Percentiles rank a stretch among this genome's conserved stretches.
Conservation (phyloP, 2,797 vertebrate species). For the Peromyscus attwateri region DNA sequence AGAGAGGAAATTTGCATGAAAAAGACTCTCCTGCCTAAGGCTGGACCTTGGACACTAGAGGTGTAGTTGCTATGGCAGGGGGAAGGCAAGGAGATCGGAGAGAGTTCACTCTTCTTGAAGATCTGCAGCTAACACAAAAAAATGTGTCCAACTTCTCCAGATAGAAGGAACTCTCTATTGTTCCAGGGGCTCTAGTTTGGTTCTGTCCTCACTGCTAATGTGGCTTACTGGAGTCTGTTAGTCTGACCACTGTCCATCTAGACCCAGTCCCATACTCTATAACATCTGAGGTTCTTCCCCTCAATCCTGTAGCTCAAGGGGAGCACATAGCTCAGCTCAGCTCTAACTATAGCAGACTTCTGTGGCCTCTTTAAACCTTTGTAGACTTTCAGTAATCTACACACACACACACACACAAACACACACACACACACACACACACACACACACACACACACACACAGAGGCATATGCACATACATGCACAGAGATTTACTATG, state of each 20-base stretch:
- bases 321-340: background rate
- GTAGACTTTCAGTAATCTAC: background rate
- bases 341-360: background rate
- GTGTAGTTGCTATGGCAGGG: background rate
- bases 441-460: too few relatives aligned
- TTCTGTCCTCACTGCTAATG: background rate
- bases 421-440: rapidly evolving
- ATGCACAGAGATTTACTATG: background rate
- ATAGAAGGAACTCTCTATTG: background rate
- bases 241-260: background rate
- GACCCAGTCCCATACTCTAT: background rate
- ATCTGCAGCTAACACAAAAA: background rate
- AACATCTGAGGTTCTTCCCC: background rate
- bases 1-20: background rate
- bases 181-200: background rate
- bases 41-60: background rate
- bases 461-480: background rate
- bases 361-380: background rate
- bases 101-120: background rate
- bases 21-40: background rate
- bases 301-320: background rate
- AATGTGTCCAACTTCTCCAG: background rate
- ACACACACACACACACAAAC: rapidly evolving
- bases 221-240: background rate
- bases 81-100: background rate